Evolutionary conservation across 2,797 vertebrate genomes (phyloP).

Genomic region (Cuculus canorus): DNA sequence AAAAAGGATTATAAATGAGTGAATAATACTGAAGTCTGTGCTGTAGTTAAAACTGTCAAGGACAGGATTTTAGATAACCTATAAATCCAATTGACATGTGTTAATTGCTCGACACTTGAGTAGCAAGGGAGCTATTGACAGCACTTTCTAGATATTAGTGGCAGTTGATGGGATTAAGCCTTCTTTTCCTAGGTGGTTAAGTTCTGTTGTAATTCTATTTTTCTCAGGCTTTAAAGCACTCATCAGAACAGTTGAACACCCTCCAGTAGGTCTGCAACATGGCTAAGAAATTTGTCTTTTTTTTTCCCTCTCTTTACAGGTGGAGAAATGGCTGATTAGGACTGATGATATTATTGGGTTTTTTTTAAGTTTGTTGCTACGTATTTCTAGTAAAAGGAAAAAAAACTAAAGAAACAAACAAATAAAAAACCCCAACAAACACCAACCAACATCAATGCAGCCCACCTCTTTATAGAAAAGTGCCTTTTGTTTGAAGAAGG

Average conservation of each 20-base stretch:
- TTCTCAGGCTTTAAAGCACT: neutral
- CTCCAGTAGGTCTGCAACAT: neutral
- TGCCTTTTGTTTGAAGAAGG: neutral
- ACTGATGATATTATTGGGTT: neutral
- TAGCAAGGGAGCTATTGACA: neutral
- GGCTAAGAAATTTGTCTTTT: neutral
- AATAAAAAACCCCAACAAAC: neutral
- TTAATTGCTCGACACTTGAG: neutral
- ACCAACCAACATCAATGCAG: neutral
- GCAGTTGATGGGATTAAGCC: neutral
- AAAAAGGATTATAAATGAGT: neutral
- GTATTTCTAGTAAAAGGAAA: neutral
- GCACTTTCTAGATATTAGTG: neutral
- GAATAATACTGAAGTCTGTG: neutral
- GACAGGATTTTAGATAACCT: neutral
- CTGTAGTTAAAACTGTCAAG: neutral
- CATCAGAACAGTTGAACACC: neutral
- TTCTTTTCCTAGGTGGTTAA: neutral
- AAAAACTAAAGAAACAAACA: rapidly evolving
- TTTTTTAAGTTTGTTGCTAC: neutral
- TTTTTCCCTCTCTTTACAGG: neutral
- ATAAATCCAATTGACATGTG: neutral
- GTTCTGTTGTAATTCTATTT: neutral
- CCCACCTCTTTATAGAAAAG: neutral
- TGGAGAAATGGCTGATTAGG: neutral